phyloP scores from a whole-genome alignment of 1,140 invertebrate species.

The Cecropterus lyciades region DNA sequence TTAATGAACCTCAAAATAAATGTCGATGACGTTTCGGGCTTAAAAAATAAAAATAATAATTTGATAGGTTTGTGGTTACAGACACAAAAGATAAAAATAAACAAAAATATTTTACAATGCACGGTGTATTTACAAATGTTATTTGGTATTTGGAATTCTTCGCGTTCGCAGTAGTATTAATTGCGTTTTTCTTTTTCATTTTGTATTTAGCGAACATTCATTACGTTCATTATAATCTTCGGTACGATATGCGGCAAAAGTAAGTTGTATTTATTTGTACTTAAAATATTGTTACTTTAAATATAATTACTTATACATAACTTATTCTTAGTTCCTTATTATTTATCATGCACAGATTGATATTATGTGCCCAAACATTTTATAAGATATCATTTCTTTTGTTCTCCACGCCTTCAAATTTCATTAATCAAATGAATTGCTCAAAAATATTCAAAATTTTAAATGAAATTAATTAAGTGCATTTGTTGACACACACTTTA shows the following conservation, averaged over 20 bases:
- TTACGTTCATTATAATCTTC: constrained; percentile 58
- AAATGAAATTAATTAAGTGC: no score
- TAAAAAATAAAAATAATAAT: constrained; percentile 5
- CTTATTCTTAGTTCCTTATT: no score
- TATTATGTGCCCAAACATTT: no score
- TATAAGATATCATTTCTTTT: no score
- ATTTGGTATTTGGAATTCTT: constrained; percentile 75
- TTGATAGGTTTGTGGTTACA: constrained; percentile 8
- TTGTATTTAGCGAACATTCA: constrained; percentile 66
- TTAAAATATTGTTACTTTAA: no score
- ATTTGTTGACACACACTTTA: no score
- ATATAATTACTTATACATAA: no score
- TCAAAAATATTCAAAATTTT: no score
- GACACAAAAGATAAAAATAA: constrained; percentile 11
- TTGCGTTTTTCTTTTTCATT: constrained; percentile 65
- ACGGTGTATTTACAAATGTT: constrained; percentile 62
- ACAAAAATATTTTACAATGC: constrained; percentile 41
- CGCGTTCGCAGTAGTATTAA: constrained; percentile 56
- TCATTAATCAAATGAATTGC: no score
- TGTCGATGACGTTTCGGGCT: no score
- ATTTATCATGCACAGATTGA: no score
- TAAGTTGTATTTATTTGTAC: constrained; percentile 47
- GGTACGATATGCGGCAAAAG: constrained; percentile 62
- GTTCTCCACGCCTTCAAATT: no score
- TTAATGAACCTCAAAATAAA: not conserved